Evolutionary conservation across 37 sponge, comb jelly and placozoan species (phyloP).

Genomic region (Cladorhizidae sp.): DNA sequence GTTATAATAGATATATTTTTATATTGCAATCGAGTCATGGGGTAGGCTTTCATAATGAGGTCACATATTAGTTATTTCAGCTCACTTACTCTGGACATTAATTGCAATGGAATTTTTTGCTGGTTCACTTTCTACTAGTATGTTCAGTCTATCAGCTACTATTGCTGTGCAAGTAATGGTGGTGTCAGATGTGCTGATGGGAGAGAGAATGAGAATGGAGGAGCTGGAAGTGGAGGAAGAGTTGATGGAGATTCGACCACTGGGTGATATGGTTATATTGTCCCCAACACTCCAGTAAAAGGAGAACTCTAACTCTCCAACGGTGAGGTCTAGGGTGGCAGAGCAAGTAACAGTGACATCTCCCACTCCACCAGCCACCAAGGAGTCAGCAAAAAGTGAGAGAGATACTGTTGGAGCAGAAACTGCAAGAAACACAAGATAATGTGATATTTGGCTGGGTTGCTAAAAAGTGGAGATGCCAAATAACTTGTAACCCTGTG

Average conservation of each 20-base stretch:
- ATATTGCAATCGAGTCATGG: too few species aligned
- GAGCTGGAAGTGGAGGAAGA: not conserved
- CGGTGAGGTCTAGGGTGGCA: not conserved
- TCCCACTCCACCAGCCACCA: not conserved
- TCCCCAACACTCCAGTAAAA: not conserved
- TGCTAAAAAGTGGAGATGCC: too few species aligned
- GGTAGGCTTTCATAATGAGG: too few species aligned
- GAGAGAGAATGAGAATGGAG: conserved; percentile 4
- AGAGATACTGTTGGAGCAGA: not conserved
- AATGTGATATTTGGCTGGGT: too few species aligned
- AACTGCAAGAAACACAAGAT: too few species aligned
- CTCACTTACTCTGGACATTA: too few species aligned
- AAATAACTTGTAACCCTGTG: too few species aligned
- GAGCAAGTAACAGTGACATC: conserved; percentile 7
- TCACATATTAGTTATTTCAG: too few species aligned
- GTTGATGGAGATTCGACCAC: conserved; percentile 1
- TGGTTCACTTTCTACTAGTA: not conserved
- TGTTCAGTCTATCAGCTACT: too few species aligned
- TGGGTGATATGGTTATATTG: not conserved
- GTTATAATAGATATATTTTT: too few species aligned
- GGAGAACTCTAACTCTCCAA: not conserved
- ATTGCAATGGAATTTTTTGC: not conserved
- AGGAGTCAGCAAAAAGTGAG: not conserved
- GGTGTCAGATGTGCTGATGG: conserved; percentile 7
- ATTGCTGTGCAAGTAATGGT: not conserved